Conservation (phyloP, 2,888 invertebrate genomes). For the Molanna angustata region DNA sequence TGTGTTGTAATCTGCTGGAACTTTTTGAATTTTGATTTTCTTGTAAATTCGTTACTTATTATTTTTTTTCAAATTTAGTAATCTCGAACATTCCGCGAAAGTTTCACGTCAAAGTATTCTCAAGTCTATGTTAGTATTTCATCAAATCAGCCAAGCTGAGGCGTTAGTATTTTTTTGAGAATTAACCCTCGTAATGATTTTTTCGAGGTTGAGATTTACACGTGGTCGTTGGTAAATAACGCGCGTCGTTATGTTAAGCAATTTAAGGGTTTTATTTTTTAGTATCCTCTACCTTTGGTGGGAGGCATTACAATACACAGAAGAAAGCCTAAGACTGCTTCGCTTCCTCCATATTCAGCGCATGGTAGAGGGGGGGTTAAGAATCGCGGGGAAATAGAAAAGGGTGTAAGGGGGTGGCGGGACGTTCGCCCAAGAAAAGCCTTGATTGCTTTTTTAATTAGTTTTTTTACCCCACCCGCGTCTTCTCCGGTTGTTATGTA, state of each 20-base stretch:
- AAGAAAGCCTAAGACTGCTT: slow-evolving; percentile 28
- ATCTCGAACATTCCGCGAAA: too few species aligned
- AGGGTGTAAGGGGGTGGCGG: slow-evolving; percentile 16
- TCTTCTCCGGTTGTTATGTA: slow-evolving; percentile 25
- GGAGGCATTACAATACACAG: slow-evolving; percentile 4
- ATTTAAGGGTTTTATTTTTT: too few species aligned
- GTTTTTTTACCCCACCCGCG: slow-evolving; percentile 30
- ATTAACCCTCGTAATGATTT: too few species aligned
- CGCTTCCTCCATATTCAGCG: slow-evolving; percentile 28
- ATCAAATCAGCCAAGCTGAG: too few species aligned
- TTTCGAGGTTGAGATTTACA: too few species aligned
- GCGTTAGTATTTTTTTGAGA: too few species aligned
- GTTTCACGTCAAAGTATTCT: too few species aligned
- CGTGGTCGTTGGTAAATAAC: too few species aligned
- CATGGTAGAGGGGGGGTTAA: neutral
- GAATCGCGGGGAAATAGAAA: slow-evolving; percentile 1
- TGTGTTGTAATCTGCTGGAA: slow-evolving; percentile 14
- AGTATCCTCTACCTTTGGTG: slow-evolving; percentile 9
- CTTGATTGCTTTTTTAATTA: slow-evolving; percentile 34
- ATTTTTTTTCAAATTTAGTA: too few species aligned
- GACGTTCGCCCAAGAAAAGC: slow-evolving; percentile 32
- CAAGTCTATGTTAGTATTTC: too few species aligned
- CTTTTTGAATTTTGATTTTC: slow-evolving; percentile 7
- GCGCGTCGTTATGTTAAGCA: too few species aligned
- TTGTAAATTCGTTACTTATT: neutral